Evolutionary conservation across 1,140 invertebrate species (phyloP).

Genomic region (Stratiolaelaps scimitus): DNA sequence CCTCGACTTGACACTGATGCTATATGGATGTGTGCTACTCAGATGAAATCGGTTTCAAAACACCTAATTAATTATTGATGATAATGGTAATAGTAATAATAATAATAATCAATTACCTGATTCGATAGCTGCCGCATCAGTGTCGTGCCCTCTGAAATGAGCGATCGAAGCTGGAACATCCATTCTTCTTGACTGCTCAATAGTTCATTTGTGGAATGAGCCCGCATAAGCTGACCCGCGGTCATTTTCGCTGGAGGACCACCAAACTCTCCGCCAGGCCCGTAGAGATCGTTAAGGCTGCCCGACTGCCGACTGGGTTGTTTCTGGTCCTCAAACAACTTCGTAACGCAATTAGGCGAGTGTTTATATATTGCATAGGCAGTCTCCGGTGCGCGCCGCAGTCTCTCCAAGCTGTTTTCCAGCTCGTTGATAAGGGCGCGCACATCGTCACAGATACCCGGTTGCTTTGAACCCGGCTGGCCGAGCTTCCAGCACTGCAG

Average conservation of each 20-base stretch:
- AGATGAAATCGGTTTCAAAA: no score
- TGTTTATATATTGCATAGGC: conserved; percentile 23
- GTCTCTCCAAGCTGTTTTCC: conserved; percentile 7
- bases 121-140: conserved; percentile 25
- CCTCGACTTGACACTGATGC: no score
- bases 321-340: conserved; percentile 10
- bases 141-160: conserved; percentile 20
- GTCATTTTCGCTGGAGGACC: conserved; percentile 19
- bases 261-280: neutral
- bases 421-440: conserved; percentile 12
- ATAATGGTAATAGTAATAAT: no score
- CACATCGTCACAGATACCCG: conserved; percentile 17
- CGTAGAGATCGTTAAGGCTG: conserved; percentile 26
- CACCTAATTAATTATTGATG: no score
- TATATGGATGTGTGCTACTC: no score
- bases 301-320: neutral
- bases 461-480: neutral
- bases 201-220: conserved; percentile 16
- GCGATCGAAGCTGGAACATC: conserved; percentile 23
- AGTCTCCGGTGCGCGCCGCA: neutral
- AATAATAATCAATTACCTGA: neutral
- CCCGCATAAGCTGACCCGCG: conserved; percentile 11
- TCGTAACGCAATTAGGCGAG: conserved; percentile 25
- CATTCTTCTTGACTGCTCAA: conserved; percentile 11
- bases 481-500: conserved; percentile 25